Conservation (phyloP, 2,888 invertebrate species). For the Mythimna vitellina region DNA sequence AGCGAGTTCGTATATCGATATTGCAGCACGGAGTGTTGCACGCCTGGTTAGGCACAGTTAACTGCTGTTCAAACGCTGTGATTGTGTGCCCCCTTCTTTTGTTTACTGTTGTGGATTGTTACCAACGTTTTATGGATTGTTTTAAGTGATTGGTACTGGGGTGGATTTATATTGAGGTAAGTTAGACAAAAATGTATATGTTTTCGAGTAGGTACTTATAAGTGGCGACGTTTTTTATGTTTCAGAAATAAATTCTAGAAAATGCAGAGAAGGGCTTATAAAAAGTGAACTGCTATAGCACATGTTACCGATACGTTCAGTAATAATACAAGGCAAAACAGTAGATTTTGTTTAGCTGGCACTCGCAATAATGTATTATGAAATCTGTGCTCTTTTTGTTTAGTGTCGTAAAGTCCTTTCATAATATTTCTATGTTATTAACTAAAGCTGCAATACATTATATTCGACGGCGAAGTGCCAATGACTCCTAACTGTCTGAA, state of each 20-base stretch:
- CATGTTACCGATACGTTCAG: neutral
- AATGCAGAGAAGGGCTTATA: too few relatives aligned
- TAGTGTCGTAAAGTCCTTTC: neutral
- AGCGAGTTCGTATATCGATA: conserved; percentile 55
- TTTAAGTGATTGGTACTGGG: conserved; percentile 38
- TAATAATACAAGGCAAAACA: neutral
- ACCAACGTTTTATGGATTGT: conserved; percentile 38
- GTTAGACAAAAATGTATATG: neutral
- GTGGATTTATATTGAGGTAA: conserved; percentile 38
- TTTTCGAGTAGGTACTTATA: neutral
- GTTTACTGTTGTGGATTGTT: conserved; percentile 38
- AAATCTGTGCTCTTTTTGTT: neutral
- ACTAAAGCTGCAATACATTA: conserved; percentile 12
- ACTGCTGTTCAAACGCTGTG: conserved; percentile 48
- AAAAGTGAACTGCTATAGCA: conserved; percentile 4
- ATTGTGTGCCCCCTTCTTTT: conserved; percentile 32
- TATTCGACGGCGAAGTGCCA: neutral
- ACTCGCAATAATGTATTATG: neutral
- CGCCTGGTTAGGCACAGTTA: conserved; percentile 59
- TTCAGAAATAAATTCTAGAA: neutral
- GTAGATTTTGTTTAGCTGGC: neutral
- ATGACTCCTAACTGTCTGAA: too few relatives aligned
- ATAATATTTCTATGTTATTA: neutral
- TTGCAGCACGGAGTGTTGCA: conserved; percentile 42
- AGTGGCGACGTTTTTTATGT: neutral